These are phyloP conservation scores for Apocrypta bakeri DNA, from an alignment of 1,140 invertebrate genomes.

Conservation along the genomic window DNA sequence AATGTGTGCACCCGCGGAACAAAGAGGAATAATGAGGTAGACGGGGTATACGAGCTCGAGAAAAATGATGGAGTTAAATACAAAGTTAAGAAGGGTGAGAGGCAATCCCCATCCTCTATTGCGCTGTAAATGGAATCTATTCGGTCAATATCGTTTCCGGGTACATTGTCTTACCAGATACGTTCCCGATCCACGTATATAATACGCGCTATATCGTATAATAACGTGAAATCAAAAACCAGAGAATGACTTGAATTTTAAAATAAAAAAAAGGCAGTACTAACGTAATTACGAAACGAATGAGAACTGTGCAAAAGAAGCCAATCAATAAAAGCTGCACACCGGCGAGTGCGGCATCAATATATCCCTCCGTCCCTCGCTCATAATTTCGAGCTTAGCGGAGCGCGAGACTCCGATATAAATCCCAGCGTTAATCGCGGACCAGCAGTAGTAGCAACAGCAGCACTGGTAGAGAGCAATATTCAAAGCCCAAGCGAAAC, in stretches of 20 bases:
- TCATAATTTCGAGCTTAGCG: conserved; percentile 1
- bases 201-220: too few species aligned
- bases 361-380: background rate
- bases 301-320: too few species aligned
- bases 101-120: too few species aligned
- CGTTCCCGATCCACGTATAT: too few species aligned
- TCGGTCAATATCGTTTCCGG: too few species aligned
- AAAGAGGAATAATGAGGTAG: conserved; percentile 42
- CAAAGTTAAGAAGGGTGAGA: background rate
- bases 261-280: too few species aligned
- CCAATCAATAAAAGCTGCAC: background rate
- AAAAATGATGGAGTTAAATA: conserved; percentile 33
- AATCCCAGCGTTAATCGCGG: background rate
- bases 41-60: background rate
- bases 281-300: too few species aligned
- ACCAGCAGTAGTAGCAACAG: background rate
- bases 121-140: too few species aligned
- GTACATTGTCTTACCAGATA: too few species aligned
- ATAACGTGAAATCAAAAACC: too few species aligned
- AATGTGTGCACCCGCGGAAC: background rate
- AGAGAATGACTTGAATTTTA: too few species aligned
- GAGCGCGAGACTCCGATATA: background rate
- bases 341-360: background rate
- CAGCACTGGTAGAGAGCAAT: background rate
- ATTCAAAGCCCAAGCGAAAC: conserved; percentile 16